Evolutionary conservation across 2,113 vertebrate genomes (phyloP).

Genomic region (Apus apus): DNA sequence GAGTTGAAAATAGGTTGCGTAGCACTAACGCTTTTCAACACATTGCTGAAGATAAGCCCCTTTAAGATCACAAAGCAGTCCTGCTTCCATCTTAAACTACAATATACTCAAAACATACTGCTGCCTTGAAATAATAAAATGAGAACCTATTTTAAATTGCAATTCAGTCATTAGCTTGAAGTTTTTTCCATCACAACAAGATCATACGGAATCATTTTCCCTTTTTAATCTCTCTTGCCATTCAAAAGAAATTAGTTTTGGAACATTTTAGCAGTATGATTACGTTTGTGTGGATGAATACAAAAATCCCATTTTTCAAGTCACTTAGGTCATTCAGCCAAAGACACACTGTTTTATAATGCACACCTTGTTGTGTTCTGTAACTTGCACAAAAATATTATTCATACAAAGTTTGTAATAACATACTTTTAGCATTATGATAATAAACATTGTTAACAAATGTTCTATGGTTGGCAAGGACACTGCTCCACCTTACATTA

Average conservation of each 20-base stretch:
- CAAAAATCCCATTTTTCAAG: slow-evolving; percentile 62
- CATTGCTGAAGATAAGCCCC: not conserved
- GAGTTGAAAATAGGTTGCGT: not conserved
- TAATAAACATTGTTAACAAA: slow-evolving; percentile 77
- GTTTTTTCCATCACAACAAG: not conserved
- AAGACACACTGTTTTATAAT: slow-evolving; percentile 28
- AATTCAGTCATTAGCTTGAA: not conserved
- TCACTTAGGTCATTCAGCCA: not conserved
- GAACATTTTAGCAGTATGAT: slow-evolving; percentile 42
- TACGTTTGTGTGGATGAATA: slow-evolving; percentile 19
- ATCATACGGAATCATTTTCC: not conserved
- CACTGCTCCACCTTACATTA: slow-evolving; percentile 1
- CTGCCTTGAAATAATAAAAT: not conserved
- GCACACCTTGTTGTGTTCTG: slow-evolving; percentile 67
- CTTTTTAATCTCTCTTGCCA: not conserved
- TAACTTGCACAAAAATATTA: slow-evolving; percentile 65
- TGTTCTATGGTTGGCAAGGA: slow-evolving; percentile 36
- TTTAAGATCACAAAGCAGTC: not conserved
- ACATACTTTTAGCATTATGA: slow-evolving; percentile 65
- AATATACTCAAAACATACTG: not conserved
- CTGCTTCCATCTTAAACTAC: not conserved
- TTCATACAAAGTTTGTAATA: slow-evolving; percentile 64
- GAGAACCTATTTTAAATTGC: not conserved
- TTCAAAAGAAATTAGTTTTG: slow-evolving; percentile 14
- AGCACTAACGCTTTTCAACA: not conserved